These are phyloP conservation scores for Masticophis lateralis DNA, from an alignment of 2,797 vertebrate genomes.

Conservation along the genomic window DNA sequence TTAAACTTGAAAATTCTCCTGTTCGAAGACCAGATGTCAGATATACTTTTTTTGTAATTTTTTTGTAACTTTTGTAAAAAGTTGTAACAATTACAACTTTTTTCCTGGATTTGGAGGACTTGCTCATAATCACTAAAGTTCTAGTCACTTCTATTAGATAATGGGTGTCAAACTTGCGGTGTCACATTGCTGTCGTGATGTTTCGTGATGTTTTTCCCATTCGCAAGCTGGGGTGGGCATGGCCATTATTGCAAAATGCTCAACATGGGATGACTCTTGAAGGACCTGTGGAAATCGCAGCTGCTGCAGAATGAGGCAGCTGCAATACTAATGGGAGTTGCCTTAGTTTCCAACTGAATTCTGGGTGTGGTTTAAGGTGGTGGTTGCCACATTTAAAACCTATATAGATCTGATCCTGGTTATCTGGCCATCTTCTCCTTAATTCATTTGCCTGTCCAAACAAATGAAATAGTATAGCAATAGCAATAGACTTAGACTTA, in stretches of 20 bases:
- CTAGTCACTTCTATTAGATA: neutral
- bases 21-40: neutral
- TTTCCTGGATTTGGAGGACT: neutral
- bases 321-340: neutral
- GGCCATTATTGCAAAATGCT: neutral
- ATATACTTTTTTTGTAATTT: neutral
- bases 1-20: neutral
- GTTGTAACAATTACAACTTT: neutral
- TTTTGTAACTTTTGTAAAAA: too few species aligned
- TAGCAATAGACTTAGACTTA: neutral
- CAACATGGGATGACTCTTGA: neutral
- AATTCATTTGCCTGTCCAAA: neutral
- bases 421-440: neutral
- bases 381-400: neutral
- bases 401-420: neutral
- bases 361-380: neutral
- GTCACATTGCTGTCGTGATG: too few species aligned
- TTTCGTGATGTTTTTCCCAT: too few species aligned
- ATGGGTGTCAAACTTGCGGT: too few species aligned
- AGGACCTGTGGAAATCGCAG: neutral
- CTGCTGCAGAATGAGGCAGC: neutral
- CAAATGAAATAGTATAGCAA: neutral
- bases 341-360: neutral
- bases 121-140: neutral
- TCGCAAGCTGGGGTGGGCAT: too few species aligned